Conservation (phyloP, 2,797 vertebrate species). For the Pseudomugil gertrudae region DNA sequence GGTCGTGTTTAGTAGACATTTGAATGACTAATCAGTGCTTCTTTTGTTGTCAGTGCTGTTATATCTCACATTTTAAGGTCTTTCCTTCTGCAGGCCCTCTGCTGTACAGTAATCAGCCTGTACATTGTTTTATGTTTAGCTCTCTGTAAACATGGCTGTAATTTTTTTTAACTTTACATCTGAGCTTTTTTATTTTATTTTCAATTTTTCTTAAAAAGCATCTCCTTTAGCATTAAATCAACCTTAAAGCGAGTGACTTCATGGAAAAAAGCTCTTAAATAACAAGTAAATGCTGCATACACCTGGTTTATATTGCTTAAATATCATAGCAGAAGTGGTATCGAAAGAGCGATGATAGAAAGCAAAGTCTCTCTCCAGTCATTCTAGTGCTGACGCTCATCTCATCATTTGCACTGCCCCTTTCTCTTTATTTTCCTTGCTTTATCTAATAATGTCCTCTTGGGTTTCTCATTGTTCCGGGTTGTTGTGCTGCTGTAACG, state of each 20-base stretch:
- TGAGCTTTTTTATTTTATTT: neutral
- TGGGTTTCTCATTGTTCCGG: no score
- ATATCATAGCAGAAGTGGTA: conserved; percentile 15
- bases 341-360: conserved; percentile 22
- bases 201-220: neutral
- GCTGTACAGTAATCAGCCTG: neutral
- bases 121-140: neutral
- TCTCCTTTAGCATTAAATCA: conserved; percentile 4
- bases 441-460: no score
- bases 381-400: no score
- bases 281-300: conserved; percentile 10
- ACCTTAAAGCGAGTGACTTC: conserved; percentile 34
- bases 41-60: conserved; percentile 16
- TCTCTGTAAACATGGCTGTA: neutral
- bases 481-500: no score
- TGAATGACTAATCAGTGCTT: conserved; percentile 46
- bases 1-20: conserved; percentile 45
- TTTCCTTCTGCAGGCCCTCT: neutral
- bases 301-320: conserved; percentile 27
- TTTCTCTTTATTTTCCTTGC: no score
- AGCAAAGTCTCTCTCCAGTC: no score
- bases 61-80: conserved; percentile 20
- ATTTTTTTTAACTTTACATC: neutral
- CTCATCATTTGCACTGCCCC: no score
- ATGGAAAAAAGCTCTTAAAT: conserved; percentile 38